phyloP scores from a whole-genome alignment of 1,140 invertebrate genomes.

The Drosophila pallidifrons region DNA sequence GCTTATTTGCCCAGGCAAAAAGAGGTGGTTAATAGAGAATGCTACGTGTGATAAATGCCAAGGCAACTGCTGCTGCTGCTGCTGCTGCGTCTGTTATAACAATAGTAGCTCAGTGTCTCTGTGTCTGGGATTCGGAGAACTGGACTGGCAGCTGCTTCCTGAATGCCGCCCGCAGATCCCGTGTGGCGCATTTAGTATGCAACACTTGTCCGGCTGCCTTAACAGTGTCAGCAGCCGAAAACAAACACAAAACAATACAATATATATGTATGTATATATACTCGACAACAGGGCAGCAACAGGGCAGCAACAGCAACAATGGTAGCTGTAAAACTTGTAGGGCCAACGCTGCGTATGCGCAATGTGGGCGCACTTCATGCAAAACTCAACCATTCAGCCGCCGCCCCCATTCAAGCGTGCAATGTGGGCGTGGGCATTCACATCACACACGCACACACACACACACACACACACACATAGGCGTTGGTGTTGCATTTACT shows the following conservation, averaged over 20 bases:
- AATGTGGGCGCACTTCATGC: constrained; percentile 24
- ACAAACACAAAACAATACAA: constrained; percentile 19
- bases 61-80: constrained; percentile 1
- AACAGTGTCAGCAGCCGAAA: constrained; percentile 50
- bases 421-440: constrained; percentile 5
- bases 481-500: constrained; percentile 31
- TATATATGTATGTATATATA: not conserved
- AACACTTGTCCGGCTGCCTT: constrained; percentile 68
- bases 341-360: constrained; percentile 49
- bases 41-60: constrained; percentile 66
- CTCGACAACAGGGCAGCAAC: not conserved
- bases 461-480: not conserved
- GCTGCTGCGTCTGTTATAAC: constrained; percentile 3
- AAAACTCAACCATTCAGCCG: not conserved
- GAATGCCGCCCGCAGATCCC: constrained; percentile 2
- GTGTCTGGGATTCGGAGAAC: constrained; percentile 1
- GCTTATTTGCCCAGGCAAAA: not conserved
- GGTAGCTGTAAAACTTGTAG: not conserved
- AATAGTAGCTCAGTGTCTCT: constrained; percentile 3
- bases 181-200: constrained; percentile 65
- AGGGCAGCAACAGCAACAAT: not conserved
- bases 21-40: constrained; percentile 50
- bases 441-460: too few species aligned
- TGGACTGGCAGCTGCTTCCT: constrained; percentile 7
- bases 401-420: not conserved